Evolutionary conservation across 2,888 invertebrate genomes (phyloP).

Genomic region (Sminthurides aquaticus): DNA sequence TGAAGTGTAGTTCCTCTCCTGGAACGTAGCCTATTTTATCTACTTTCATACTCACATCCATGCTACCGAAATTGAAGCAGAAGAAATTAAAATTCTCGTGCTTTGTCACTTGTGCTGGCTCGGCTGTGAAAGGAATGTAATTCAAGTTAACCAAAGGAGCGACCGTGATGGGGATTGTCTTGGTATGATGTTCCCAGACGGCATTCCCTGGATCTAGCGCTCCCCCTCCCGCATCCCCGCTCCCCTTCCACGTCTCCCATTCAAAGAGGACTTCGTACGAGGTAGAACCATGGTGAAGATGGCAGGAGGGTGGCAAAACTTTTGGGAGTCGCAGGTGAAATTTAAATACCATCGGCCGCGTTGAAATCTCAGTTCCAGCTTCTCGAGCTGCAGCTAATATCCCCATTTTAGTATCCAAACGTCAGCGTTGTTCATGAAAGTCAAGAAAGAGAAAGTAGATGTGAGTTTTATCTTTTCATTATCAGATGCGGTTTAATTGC

Average conservation of each 20-base stretch:
- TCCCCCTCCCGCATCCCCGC: neutral
- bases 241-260: slow-evolving; percentile 7
- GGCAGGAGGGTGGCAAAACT: slow-evolving; percentile 16
- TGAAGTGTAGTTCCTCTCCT: slow-evolving; percentile 16
- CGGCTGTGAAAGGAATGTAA: slow-evolving; percentile 15
- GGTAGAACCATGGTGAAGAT: slow-evolving; percentile 12
- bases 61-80: slow-evolving; percentile 17
- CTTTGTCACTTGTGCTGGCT: slow-evolving; percentile 8
- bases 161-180: slow-evolving; percentile 7
- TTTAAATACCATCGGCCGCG: slow-evolving; percentile 14
- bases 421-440: too few relatives aligned
- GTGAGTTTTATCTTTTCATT: neutral
- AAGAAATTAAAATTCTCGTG: slow-evolving; percentile 19
- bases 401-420: too few relatives aligned
- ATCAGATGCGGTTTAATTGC: neutral
- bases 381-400: neutral
- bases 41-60: slow-evolving; percentile 12
- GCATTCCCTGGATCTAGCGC: neutral
- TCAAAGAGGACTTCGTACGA: slow-evolving; percentile 17
- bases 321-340: slow-evolving; percentile 18
- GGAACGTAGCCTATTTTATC: slow-evolving; percentile 19
- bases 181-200: slow-evolving; percentile 16
- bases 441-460: neutral
- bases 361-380: neutral
- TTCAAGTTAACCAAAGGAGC: slow-evolving; percentile 16